Base-by-base conservation (phyloP, 2,797 vertebrate species). In the Sebastes iracundus region DNA sequence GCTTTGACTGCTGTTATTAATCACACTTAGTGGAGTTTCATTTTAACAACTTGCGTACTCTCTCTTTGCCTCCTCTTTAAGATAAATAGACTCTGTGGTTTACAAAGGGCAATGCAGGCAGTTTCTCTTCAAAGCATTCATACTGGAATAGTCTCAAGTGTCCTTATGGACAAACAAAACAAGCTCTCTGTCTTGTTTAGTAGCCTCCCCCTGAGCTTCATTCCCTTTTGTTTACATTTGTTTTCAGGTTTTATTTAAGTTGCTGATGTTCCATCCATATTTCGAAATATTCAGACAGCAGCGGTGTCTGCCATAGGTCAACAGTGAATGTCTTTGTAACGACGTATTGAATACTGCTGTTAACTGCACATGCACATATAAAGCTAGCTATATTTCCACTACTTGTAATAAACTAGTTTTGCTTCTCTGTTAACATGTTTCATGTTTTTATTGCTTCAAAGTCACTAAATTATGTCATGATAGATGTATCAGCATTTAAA, bases 391-490 rank as follows among this genome's bases (percentile, higher is more conserved):
- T 69, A 56, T 84, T 88, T 80, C 63, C 79, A 87, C 49, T 38
- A 75, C 80, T 86, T 89, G 75, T 73, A 94, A 94, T 94, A 94
- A 95, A 64, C 64, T 72, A 84, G 69, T 77, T 86, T 87, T 82
- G 55, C 85, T 86, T 85, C 56, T 72, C 76, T 78, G 49, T 78
- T 62, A 7, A 55, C 9, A 8, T 28, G n/a, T 65, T 70, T 76
- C 23, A 58, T 61, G 52, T 30, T 58, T 60, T 25, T 42, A 6
- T 61, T 30, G 13, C 13, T 60, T 71, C 7, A 10, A 16, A 2
- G 49, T 53, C 20, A 53, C 8, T 20, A 20, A 38, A 52, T 58
- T 22, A 38, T 28, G 6, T 56, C 0, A 6, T n/a, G 16, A 53
- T 53, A 5, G 6, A 13, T 52, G 12, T 28, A n/a, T 49, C 64